These are phyloP conservation scores for Holacanthella duospinosa DNA, from an alignment of 2,888 invertebrate species.

Conservation along the genomic window DNA sequence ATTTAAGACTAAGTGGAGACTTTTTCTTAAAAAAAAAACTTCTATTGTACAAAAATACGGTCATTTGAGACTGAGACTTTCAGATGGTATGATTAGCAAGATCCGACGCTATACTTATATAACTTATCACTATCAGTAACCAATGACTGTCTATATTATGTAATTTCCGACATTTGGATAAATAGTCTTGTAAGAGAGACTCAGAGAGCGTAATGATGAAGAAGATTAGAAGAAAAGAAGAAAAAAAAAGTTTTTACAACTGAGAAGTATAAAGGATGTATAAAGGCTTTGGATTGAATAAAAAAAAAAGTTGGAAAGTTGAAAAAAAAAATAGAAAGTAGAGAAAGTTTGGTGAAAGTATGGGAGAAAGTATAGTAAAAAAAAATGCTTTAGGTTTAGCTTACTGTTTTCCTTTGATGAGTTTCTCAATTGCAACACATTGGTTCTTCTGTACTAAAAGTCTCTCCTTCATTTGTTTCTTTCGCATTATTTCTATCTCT, in stretches of 20 bases:
- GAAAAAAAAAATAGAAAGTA: background rate
- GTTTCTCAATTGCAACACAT: constrained; percentile 80
- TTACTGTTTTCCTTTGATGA: constrained; percentile 86
- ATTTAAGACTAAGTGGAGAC: too few species aligned
- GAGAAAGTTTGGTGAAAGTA: background rate
- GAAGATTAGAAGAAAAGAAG: background rate
- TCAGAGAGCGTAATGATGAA: background rate
- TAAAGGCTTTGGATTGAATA: background rate
- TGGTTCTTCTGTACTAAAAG: constrained; percentile 80
- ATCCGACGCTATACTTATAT: too few species aligned
- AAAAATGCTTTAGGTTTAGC: too few species aligned
- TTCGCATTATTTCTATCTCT: constrained; percentile 80
- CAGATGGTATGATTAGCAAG: too few species aligned
- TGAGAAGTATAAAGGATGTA: too few species aligned
- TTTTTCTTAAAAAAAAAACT: too few species aligned
- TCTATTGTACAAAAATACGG: too few species aligned
- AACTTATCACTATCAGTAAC: too few species aligned
- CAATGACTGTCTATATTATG: too few species aligned
- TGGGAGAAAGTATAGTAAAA: background rate
- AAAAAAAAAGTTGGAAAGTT: background rate
- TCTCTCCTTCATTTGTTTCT: constrained; percentile 87
- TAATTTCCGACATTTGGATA: background rate
- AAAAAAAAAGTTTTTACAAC: too few species aligned
- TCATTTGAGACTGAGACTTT: too few species aligned
- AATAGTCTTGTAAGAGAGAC: background rate